phyloP scores from a whole-genome alignment of 2,888 invertebrate genomes.

The Rhaphigaster nebulosa region DNA sequence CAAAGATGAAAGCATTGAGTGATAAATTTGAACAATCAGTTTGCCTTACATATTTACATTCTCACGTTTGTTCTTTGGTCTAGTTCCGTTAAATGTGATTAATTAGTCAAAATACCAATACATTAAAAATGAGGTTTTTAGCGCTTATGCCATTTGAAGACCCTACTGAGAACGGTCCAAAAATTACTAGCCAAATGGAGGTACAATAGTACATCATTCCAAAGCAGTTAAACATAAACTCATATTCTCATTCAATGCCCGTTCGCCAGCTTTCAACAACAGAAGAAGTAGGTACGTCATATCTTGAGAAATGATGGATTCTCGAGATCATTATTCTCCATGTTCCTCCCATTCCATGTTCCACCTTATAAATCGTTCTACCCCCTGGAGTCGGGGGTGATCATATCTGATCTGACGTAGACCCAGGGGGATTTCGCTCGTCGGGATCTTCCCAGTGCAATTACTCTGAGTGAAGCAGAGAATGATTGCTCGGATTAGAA shows the following conservation, averaged over 20 bases:
- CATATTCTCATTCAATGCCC: not conserved
- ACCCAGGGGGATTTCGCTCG: not conserved
- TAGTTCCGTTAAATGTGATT: no score
- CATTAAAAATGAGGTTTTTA: no score
- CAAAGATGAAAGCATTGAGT: no score
- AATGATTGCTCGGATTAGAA: not conserved
- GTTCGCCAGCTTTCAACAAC: not conserved
- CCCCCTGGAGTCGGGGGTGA: not conserved
- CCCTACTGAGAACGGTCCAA: no score
- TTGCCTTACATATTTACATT: no score
- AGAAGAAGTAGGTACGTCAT: not conserved
- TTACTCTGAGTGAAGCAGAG: not conserved
- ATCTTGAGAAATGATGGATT: not conserved
- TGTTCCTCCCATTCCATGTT: conserved; percentile 1
- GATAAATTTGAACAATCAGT: no score
- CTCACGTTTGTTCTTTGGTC: no score
- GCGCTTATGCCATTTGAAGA: no score
- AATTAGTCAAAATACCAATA: no score
- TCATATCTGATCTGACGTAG: conserved; percentile 10
- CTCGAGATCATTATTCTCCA: not conserved
- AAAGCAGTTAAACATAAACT: no score
- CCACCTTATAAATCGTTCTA: not conserved
- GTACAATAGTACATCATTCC: no score
- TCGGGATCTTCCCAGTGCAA: not conserved
- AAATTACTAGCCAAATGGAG: no score